phyloP scores from a whole-genome alignment of 1,140 invertebrate genomes.

The Drosophila virilis region DNA sequence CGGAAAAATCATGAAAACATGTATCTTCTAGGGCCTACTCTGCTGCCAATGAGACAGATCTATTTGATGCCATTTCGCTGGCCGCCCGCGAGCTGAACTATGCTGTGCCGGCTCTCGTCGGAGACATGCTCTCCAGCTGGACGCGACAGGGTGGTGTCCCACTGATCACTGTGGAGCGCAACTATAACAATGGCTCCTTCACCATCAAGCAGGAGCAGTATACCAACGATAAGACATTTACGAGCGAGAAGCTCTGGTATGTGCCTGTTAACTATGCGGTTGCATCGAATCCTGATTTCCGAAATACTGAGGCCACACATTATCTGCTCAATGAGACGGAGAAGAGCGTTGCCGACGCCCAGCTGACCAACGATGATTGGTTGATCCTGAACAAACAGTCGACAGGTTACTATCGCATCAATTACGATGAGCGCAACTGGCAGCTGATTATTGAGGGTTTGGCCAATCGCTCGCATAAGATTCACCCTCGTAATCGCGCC shows the following conservation, averaged over 20 bases:
- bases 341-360: conserved; percentile 11
- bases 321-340: conserved; percentile 51
- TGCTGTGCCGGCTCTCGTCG: conserved; percentile 53
- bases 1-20: not conserved
- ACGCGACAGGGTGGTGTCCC: conserved; percentile 89
- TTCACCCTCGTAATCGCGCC: conserved; percentile 89
- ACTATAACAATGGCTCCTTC: conserved; percentile 80
- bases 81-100: conserved; percentile 83
- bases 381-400: conserved; percentile 87
- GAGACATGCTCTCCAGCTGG: conserved; percentile 88
- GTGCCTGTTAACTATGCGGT: conserved; percentile 72
- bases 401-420: conserved; percentile 87
- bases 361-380: conserved; percentile 84
- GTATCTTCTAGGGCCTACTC: conserved; percentile 70
- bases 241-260: conserved; percentile 40
- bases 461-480: conserved; percentile 84
- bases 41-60: conserved; percentile 87
- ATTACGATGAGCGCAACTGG: conserved; percentile 87
- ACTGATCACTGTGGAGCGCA: conserved; percentile 86
- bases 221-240: conserved; percentile 57
- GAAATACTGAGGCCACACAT: conserved; percentile 81
- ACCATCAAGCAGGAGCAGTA: conserved; percentile 84
- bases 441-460: conserved; percentile 85
- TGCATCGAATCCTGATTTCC: conserved; percentile 83
- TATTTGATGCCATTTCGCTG: conserved; percentile 88